phyloP scores from a whole-genome alignment of 2,888 invertebrate species.

The Lasioglossum villosulum region DNA sequence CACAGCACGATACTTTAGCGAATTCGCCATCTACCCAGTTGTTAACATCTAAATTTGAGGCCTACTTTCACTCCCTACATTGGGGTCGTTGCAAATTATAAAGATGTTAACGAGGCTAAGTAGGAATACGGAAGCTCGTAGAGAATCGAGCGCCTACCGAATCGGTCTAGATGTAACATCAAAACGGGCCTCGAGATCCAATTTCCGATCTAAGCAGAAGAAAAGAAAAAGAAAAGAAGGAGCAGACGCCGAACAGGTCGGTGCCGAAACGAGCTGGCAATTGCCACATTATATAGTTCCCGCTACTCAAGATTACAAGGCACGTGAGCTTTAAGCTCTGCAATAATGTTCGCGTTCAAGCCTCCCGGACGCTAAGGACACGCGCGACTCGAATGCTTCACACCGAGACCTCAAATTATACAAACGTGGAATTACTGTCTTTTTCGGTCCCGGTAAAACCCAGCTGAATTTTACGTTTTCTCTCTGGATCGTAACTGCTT shows the following conservation, averaged over 20 bases:
- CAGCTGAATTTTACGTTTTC: constrained; percentile 53
- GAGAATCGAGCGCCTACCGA: too few species aligned
- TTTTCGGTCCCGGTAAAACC: constrained; percentile 49
- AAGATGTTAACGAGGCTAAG: not conserved
- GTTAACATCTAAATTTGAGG: not conserved
- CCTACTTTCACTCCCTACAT: not conserved
- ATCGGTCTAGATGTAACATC: not conserved
- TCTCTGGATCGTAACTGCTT: constrained; percentile 26
- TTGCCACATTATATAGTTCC: constrained; percentile 68
- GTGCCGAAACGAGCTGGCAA: constrained; percentile 68
- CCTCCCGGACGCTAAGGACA: constrained; percentile 51
- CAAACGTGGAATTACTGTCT: constrained; percentile 48
- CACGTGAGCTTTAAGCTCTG: constrained; percentile 70
- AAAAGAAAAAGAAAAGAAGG: constrained; percentile 7
- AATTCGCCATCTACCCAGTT: not conserved
- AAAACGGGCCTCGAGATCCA: constrained; percentile 35
- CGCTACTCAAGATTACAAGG: constrained; percentile 70
- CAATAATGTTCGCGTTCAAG: constrained; percentile 64
- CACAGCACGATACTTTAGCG: not conserved
- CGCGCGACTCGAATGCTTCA: constrained; percentile 62
- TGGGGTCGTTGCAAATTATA: not conserved
- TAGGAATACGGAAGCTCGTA: too few species aligned
- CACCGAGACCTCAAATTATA: constrained; percentile 67
- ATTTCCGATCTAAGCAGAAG: constrained; percentile 47
- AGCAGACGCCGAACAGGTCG: constrained; percentile 16